Evolutionary conservation across 2,888 invertebrate species (phyloP).

Genomic region (Tryphoninae sp.): DNA sequence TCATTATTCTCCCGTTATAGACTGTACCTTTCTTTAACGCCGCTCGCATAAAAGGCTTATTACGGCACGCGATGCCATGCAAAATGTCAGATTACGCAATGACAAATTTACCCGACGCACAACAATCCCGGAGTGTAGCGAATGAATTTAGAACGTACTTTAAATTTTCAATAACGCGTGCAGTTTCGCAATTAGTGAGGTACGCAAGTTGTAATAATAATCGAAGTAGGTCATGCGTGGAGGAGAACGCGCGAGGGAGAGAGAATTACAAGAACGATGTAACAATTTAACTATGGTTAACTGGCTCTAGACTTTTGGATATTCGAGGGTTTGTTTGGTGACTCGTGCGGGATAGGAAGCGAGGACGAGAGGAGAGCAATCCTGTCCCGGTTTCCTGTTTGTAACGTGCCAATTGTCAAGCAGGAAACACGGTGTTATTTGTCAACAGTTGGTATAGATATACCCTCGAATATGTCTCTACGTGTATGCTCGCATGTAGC

Average conservation of each 20-base stretch:
- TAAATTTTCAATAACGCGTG: neutral
- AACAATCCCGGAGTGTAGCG: neutral
- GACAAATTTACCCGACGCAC: too few species aligned
- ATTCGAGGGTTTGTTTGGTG: neutral
- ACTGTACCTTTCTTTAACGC: neutral
- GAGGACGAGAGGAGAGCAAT: constrained; percentile 39
- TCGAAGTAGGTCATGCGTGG: neutral
- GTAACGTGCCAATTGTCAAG: constrained; percentile 59
- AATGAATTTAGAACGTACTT: neutral
- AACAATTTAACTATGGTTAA: constrained; percentile 49
- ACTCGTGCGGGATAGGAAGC: constrained; percentile 1
- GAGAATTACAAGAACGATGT: constrained; percentile 4
- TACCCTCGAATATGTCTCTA: too few species aligned
- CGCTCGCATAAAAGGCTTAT: neutral
- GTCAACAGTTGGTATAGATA: constrained; percentile 39
- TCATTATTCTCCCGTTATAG: constrained; percentile 15
- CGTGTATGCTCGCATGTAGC: neutral
- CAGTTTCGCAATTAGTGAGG: neutral
- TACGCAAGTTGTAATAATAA: neutral
- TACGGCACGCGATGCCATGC: neutral
- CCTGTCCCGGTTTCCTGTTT: constrained; percentile 51
- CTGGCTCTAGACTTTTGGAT: constrained; percentile 30
- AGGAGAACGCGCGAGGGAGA: neutral
- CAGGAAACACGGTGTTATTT: constrained; percentile 58
- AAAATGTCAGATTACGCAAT: neutral